Percentiles rank a stretch among this genome's conserved stretches.
phyloP scores from a whole-genome alignment of 2,113 vertebrate species.

The Bubo blakistoni region DNA sequence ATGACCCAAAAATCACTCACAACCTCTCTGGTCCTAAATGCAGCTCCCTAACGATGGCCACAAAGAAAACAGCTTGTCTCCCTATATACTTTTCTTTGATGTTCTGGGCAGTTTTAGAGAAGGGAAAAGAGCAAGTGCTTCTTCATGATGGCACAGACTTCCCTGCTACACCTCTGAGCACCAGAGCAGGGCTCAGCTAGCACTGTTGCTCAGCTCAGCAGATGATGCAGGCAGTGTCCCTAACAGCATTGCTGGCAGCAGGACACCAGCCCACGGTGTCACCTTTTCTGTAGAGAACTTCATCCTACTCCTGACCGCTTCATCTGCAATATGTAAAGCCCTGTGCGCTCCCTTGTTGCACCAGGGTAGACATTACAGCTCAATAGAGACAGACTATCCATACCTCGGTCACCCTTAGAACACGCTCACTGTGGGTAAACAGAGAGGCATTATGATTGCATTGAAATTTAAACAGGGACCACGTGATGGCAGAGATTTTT shows the following conservation, averaged over 20 bases:
- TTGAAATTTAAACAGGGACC: not conserved
- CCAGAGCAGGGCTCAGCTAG: not conserved
- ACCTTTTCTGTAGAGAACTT: not conserved
- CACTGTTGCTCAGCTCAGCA: not conserved
- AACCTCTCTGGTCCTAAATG: not conserved
- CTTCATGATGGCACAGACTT: rapidly evolving
- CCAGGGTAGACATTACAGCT: not conserved
- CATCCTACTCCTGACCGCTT: not conserved
- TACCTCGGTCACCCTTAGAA: not conserved
- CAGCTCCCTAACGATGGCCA: not conserved
- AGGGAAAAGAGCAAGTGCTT: not conserved
- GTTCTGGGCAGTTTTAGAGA: not conserved
- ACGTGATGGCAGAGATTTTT: not conserved
- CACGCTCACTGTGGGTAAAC: rapidly evolving
- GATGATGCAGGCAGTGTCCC: not conserved
- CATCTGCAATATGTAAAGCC: not conserved
- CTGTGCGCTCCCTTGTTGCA: not conserved
- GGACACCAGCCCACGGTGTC: not conserved
- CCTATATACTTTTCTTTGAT: not conserved
- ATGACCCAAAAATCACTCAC: not conserved
- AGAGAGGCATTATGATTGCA: not conserved
- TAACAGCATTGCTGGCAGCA: not conserved
- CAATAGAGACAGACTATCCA: rapidly evolving
- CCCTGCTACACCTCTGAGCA: not conserved
- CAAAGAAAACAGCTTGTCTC: not conserved